These are phyloP conservation scores for Drosophila oshimai DNA, from an alignment of 1,140 invertebrate genomes.

Conservation along the genomic window DNA sequence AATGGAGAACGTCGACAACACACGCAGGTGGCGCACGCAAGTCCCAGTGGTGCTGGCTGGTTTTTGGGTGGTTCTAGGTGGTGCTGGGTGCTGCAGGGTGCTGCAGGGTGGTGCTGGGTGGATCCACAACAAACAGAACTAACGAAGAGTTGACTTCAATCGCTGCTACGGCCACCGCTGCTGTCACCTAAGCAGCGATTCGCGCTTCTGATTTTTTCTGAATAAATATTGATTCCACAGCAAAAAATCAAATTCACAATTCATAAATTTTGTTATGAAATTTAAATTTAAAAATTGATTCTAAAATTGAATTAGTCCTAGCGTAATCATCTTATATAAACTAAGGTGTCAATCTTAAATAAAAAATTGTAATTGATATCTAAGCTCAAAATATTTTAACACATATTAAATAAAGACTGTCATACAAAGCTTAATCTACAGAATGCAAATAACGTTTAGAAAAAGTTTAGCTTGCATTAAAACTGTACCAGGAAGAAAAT, in stretches of 20 bases:
- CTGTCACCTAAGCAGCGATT: slow-evolving; percentile 36
- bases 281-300: background rate
- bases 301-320: background rate
- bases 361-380: too few relatives aligned
- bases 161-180: slow-evolving; percentile 8
- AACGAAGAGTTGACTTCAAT: slow-evolving; percentile 52
- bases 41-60: background rate
- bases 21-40: slow-evolving; percentile 56
- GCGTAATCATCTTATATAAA: too few relatives aligned
- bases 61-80: background rate
- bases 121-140: slow-evolving; percentile 40
- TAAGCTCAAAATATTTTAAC: too few relatives aligned
- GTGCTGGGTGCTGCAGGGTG: background rate
- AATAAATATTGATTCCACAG: slow-evolving; percentile 7
- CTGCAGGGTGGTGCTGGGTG: background rate
- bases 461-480: too few relatives aligned
- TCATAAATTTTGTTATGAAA: background rate
- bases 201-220: background rate
- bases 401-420: too few relatives aligned
- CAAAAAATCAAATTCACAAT: background rate
- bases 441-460: too few relatives aligned
- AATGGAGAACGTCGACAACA: slow-evolving; percentile 52
- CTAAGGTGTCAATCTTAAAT: too few relatives aligned
- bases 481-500: too few relatives aligned
- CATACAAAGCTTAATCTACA: too few relatives aligned